A percentile compares a stretch with the other conserved stretches of the same genome.
Conservation (phyloP, 2,113 vertebrate species). For the Ranitomeya imitator region DNA sequence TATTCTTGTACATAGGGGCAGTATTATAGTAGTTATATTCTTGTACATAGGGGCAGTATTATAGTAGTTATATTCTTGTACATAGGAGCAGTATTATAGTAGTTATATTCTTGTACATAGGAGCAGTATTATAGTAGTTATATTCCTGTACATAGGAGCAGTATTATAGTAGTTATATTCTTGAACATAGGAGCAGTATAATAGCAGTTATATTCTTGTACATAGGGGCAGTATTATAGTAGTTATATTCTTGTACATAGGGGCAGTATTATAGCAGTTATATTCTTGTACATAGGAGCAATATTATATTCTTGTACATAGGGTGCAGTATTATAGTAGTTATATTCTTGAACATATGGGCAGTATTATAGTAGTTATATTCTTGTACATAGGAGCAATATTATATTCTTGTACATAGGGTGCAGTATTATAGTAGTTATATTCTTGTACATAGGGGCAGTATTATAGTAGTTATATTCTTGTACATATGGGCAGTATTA, state of each 20-base stretch:
- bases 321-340: no score
- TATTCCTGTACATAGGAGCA: neutral
- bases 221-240: neutral
- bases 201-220: neutral
- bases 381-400: neutral
- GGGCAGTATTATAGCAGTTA: neutral
- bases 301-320: no score
- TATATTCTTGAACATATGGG: neutral
- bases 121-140: neutral
- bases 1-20: no score
- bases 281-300: neutral
- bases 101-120: neutral
- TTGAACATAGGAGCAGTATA: neutral
- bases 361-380: slow-evolving; percentile 2
- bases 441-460: neutral
- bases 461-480: neutral
- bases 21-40: no score
- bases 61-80: no score
- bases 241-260: neutral
- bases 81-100: neutral
- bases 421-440: slow-evolving; percentile 9
- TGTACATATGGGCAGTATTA: neutral
- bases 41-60: no score
- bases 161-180: slow-evolving; percentile 3
- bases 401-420: no score